Percentiles rank a stretch among this genome's conserved stretches.
phyloP scores from a whole-genome alignment of 2,113 vertebrate species.

The Scophthalmus maximus region DNA sequence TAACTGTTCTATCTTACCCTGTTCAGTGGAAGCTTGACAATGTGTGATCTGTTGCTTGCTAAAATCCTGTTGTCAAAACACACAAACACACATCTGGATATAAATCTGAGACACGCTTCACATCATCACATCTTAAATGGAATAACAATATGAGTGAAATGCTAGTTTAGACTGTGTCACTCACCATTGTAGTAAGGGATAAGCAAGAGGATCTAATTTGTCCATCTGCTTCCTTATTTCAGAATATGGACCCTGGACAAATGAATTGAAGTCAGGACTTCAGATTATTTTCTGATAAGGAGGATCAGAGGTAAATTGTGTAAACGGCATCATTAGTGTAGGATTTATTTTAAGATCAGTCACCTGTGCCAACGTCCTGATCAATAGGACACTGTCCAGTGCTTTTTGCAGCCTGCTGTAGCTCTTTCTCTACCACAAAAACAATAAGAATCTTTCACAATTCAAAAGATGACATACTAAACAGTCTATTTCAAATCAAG shows the following conservation, averaged over 20 bases:
- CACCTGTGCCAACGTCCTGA: slow-evolving; percentile 96
- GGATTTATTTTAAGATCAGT: slow-evolving; percentile 14
- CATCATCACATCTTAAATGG: background rate
- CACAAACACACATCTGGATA: slow-evolving; percentile 33
- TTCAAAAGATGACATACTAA: background rate
- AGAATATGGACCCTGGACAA: slow-evolving; percentile 91
- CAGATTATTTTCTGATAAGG: background rate
- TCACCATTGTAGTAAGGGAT: slow-evolving; percentile 96
- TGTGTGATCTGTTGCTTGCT: slow-evolving; percentile 96
- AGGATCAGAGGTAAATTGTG: background rate
- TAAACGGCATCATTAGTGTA: background rate
- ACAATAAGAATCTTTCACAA: background rate
- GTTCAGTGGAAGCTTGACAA: slow-evolving; percentile 95
- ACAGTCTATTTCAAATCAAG: background rate
- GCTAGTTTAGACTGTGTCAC: slow-evolving; percentile 9
- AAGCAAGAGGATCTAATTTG: slow-evolving; percentile 91
- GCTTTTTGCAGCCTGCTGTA: slow-evolving; percentile 94
- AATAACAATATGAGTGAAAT: background rate
- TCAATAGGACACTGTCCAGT: slow-evolving; percentile 92
- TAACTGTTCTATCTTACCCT: slow-evolving; percentile 84
- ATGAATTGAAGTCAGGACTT: background rate
- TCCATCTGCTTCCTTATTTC: slow-evolving; percentile 99
- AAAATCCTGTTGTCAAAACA: slow-evolving; percentile 88
- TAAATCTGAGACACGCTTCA: slow-evolving; percentile 6
- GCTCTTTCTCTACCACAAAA: slow-evolving; percentile 89